phyloP scores from a whole-genome alignment of 2,888 invertebrate species.

The Dyspetes luteomarginatus region DNA sequence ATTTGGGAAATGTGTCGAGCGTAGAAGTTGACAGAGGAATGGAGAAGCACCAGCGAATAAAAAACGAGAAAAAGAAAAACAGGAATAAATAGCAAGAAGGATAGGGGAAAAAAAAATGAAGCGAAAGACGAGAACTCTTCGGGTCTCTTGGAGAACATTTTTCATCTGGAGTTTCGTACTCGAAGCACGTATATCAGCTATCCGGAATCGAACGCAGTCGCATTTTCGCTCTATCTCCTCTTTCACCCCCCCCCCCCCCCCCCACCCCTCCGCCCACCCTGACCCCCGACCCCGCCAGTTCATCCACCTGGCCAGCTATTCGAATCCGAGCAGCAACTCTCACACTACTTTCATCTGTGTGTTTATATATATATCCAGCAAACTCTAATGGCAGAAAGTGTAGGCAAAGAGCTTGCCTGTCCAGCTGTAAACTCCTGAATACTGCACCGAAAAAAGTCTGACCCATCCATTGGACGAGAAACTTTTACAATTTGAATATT shows the following conservation, averaged over 20 bases:
- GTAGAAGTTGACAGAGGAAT: background rate
- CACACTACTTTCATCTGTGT: background rate
- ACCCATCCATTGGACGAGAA: slow-evolving; percentile 1
- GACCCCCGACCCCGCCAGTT: too few species aligned
- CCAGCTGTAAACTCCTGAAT: background rate
- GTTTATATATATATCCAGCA: background rate
- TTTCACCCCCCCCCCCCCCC: too few species aligned
- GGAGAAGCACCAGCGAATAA: background rate
- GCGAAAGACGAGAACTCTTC: slow-evolving; percentile 58
- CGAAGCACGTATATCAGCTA: slow-evolving; percentile 72
- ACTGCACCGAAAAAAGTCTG: slow-evolving; percentile 11
- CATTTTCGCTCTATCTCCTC: slow-evolving; percentile 38
- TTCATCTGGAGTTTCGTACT: slow-evolving; percentile 70
- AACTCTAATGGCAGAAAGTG: slow-evolving; percentile 29
- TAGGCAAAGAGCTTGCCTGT: slow-evolving; percentile 4
- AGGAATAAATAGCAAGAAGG: background rate
- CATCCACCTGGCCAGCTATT: slow-evolving; percentile 37
- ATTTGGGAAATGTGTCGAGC: slow-evolving; percentile 39
- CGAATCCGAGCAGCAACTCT: slow-evolving; percentile 4
- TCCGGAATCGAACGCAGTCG: slow-evolving; percentile 69
- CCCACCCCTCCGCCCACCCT: too few species aligned
- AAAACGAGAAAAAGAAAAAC: background rate
- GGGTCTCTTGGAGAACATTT: slow-evolving; percentile 69
- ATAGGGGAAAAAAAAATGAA: slow-evolving; percentile 31
- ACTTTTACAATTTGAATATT: slow-evolving; percentile 14